Conservation (phyloP, 1,140 invertebrate genomes). For the Hycleus cichorii region DNA sequence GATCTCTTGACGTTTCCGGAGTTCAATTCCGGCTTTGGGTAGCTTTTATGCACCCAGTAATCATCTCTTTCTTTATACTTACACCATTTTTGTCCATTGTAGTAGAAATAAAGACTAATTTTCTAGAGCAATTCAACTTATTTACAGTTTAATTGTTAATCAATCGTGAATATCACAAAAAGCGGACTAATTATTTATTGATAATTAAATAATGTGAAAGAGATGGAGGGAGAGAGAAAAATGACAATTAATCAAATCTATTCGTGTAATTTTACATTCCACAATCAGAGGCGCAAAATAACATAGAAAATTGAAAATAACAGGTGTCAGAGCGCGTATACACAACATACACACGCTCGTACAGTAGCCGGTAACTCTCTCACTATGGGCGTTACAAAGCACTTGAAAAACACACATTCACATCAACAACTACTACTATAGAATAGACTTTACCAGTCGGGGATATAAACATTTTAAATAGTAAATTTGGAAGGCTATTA, state of each 20-base stretch:
- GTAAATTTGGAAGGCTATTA: slow-evolving; percentile 29
- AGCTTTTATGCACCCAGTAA: neutral
- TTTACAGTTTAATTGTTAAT: too few species aligned
- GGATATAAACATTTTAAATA: slow-evolving; percentile 24
- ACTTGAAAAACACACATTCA: slow-evolving; percentile 24
- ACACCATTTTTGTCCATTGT: too few species aligned
- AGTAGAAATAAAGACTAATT: too few species aligned
- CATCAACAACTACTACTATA: neutral
- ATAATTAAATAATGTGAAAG: too few species aligned
- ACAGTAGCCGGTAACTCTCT: slow-evolving; percentile 8
- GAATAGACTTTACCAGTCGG: too few species aligned
- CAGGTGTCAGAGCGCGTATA: slow-evolving; percentile 28
- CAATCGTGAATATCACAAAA: too few species aligned
- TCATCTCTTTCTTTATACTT: too few species aligned
- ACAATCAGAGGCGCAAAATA: slow-evolving; percentile 26
- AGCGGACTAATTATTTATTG: too few species aligned
- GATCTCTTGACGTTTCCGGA: slow-evolving; percentile 7
- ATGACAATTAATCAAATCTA: slow-evolving; percentile 35
- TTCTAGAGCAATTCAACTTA: too few species aligned
- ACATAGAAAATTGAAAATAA: slow-evolving; percentile 35
- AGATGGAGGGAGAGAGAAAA: neutral
- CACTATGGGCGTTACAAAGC: slow-evolving; percentile 27
- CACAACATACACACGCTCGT: slow-evolving; percentile 5
- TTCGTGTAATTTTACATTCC: slow-evolving; percentile 29
- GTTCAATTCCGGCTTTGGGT: slow-evolving; percentile 9